A percentile compares a stretch with the other conserved stretches of the same genome.
phyloP scores from a whole-genome alignment of 1,140 invertebrate genomes.

The Pseudachorutes palmiensis region DNA sequence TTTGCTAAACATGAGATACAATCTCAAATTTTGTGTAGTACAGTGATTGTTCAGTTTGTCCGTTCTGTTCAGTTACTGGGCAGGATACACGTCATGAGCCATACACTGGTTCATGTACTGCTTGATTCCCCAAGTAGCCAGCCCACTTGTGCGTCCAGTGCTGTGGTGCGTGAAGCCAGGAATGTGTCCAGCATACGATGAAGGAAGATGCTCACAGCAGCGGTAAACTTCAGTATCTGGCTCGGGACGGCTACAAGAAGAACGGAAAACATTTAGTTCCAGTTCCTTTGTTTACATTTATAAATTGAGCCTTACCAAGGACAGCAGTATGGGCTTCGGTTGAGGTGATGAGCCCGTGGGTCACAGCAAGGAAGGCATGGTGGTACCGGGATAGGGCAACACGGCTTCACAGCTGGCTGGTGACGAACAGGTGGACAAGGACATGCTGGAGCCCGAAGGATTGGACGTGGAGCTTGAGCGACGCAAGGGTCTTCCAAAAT shows the following conservation, averaged over 20 bases:
- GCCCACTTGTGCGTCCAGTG: slow-evolving; percentile 21
- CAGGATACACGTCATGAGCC: neutral
- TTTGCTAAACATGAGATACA: no score
- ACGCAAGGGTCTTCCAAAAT: slow-evolving; percentile 33
- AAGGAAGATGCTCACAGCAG: slow-evolving; percentile 30
- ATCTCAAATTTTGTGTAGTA: no score
- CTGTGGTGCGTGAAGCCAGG: slow-evolving; percentile 37
- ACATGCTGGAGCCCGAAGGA: slow-evolving; percentile 19
- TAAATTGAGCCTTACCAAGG: slow-evolving; percentile 18
- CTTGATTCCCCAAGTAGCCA: slow-evolving; percentile 33
- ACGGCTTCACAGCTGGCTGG: neutral
- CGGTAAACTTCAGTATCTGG: slow-evolving; percentile 30
- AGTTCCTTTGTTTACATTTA: neutral
- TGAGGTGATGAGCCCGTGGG: slow-evolving; percentile 23
- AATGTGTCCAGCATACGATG: slow-evolving; percentile 34
- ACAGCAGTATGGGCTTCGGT: slow-evolving; percentile 30
- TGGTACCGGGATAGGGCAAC: neutral
- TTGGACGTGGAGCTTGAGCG: slow-evolving; percentile 31
- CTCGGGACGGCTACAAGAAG: slow-evolving; percentile 20
- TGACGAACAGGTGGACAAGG: slow-evolving; percentile 9
- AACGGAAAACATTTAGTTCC: slow-evolving; percentile 11
- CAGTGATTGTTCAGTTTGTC: no score
- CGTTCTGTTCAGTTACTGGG: no score
- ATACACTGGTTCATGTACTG: slow-evolving; percentile 35
- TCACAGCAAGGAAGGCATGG: slow-evolving; percentile 12